Evolutionary conservation across 2,113 vertebrate species (phyloP), one percentile per base, ranked within the genome.

Genomic region (Columba livia): DNA sequence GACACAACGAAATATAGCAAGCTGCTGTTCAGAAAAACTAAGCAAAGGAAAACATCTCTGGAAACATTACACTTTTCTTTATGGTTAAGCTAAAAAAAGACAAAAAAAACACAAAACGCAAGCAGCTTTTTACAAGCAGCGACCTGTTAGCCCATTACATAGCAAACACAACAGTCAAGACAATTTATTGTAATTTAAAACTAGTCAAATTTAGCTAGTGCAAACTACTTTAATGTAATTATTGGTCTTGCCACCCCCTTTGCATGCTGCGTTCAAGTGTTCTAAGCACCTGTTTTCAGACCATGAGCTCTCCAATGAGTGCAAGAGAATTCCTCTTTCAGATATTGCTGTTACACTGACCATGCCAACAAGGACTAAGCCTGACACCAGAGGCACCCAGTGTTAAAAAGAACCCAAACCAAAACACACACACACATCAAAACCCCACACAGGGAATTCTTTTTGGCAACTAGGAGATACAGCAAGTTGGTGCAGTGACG

Each of bases 151-250:
- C 58, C 81, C 87, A 88, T 89, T 94, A 90, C 31, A 42, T 0
- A 38, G 80, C 90, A 92, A 95, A 87, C 40, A 83, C 85, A 93
- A 83, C 79, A 94, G 77, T 61, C 53, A 61, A 36, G 90, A 65
- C 70, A 58, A 87, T 90, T 89, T 79, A 93, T 13, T 81, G 88
- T 89, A 90, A 95, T 90, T 96, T 90, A 72, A 84, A 82, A 56
- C 77, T 51, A 62, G 61, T 47, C 19, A 54, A 81, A 84, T 89
- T 86, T 42, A 96, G 93, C 48, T 65, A 73, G 73, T 26, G 61
- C 77, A 90, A 93, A 88, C 64, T 72, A 67, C 81, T 81, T 85
- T 15, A 80, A 69, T 40, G 65, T 62, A 92, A 92, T 90, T 81
- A 78, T 38, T 65, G 53, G 72, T 70, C 57, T 84, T 79, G 40